Base-by-base conservation (phyloP, 2,888 invertebrate species). In the Lampropteryx suffumata region DNA sequence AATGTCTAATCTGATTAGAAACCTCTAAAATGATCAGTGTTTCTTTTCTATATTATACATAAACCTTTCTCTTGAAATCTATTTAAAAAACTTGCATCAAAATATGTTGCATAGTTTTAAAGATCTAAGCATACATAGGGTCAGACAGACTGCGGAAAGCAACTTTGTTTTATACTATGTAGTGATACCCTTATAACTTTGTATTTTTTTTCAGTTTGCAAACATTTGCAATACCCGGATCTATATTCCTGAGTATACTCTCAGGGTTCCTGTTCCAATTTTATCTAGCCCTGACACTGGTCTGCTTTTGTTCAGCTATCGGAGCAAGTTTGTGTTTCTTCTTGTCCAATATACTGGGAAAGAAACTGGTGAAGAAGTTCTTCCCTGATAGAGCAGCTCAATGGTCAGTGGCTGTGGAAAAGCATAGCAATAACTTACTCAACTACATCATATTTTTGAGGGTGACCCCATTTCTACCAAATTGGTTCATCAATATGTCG, bases 181-280 rank as follows among this genome's bases (percentile, higher is more conserved):
- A 21, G 21, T 5, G 5, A 21, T 5, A 21, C 21, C 5, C 5
- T 6, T 7, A 6, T 24, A 34, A 27, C 10, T 32, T 30, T 24
- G 0, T 7, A 57, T 62, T 69, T 77, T 35, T 11, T 61, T 63
- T 67, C 88, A 98, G 98, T 85, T 92, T 99, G 75, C 99, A 99
- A 93, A 98, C 99, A 56, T 99, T 99, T 92, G 99, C 99, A 71
- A 99, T 99, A 90, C 99, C 99, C 57, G 99, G 99, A 60, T 99
- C 99, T 10, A 94, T 99, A 75, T 99, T 99, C 79, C 91, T 99
- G 45, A 99, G 99, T 59, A 98, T 99, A 67, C 91, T 99, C 43
- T 97, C 98, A 56, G 99, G 99, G 57, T 99, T 98, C 82, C 91
- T 99, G 30, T 99, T 99, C 79, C 96, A 97, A 52, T 99, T 99